phyloP scores from a whole-genome alignment of 2,797 vertebrate genomes.

The Halcyon leucocephala region DNA sequence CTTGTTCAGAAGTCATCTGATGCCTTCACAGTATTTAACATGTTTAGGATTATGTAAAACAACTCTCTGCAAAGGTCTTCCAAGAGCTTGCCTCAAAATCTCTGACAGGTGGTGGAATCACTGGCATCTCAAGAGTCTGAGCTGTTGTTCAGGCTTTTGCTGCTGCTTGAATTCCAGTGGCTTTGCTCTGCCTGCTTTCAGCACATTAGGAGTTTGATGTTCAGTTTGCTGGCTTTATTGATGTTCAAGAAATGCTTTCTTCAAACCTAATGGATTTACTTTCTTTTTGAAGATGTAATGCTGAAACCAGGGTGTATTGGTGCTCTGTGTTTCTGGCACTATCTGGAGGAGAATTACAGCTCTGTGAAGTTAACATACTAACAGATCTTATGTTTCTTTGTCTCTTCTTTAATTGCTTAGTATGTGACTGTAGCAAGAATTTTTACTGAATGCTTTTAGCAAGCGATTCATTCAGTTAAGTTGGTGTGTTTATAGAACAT shows the following conservation, averaged over 20 bases:
- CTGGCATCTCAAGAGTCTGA: neutral
- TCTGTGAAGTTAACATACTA: neutral
- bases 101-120: neutral
- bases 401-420: neutral
- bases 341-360: neutral
- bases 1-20: neutral
- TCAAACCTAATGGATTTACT: neutral
- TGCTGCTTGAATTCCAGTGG: neutral
- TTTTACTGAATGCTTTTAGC: neutral
- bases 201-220: neutral
- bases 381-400: neutral
- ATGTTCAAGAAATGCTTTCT: neutral
- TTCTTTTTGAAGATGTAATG: neutral
- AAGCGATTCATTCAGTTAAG: neutral
- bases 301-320: neutral
- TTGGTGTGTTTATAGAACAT: neutral
- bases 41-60: neutral
- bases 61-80: neutral
- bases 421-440: neutral
- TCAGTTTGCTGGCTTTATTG: slow-evolving; percentile 3
- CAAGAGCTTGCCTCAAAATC: neutral
- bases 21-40: neutral
- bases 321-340: slow-evolving; percentile 19
- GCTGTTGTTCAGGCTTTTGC: neutral
- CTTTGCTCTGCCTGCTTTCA: neutral